phyloP scores from a whole-genome alignment of 2,888 invertebrate genomes.

The Sesamia inferens region DNA sequence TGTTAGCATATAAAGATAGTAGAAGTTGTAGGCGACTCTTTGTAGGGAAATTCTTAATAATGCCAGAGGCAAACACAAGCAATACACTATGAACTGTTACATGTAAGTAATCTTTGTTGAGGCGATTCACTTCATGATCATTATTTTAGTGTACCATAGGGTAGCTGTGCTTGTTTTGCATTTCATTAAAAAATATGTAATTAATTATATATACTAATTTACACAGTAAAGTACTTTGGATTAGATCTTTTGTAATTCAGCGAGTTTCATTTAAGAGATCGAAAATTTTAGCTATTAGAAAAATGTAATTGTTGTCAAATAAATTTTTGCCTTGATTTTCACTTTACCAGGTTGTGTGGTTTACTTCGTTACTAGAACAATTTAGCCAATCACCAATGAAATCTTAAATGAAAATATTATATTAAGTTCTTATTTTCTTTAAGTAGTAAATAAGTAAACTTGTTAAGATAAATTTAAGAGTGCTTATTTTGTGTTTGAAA shows the following conservation, averaged over 20 bases:
- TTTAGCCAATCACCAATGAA: conserved; percentile 59
- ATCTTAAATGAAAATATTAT: conserved; percentile 38
- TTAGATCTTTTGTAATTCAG: conserved; percentile 21
- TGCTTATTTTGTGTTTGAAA: conserved; percentile 57
- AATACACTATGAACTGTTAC: conserved; percentile 63
- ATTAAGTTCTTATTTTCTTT: conserved; percentile 55
- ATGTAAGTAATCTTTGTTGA: conserved; percentile 59
- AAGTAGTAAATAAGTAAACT: conserved; percentile 49
- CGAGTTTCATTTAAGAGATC: conserved; percentile 35
- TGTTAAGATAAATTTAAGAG: conserved; percentile 65
- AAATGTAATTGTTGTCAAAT: conserved; percentile 39
- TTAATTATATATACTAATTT: conserved; percentile 26
- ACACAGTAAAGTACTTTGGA: conserved; percentile 28
- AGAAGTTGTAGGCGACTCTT: conserved; percentile 72
- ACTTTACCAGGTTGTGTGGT: conserved; percentile 48
- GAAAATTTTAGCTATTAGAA: conserved; percentile 41
- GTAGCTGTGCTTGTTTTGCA: conserved; percentile 42
- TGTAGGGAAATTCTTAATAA: conserved; percentile 72
- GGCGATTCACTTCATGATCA: conserved; percentile 41
- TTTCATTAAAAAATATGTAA: conserved; percentile 24
- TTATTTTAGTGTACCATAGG: conserved; percentile 50
- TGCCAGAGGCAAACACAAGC: conserved; percentile 67
- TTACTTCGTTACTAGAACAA: conserved; percentile 45
- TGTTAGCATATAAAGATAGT: conserved; percentile 79
- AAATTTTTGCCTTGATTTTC: conserved; percentile 32